These are phyloP conservation scores for Triplophysa rosa DNA, from an alignment of 2,113 vertebrate genomes.

Conservation along the genomic window DNA sequence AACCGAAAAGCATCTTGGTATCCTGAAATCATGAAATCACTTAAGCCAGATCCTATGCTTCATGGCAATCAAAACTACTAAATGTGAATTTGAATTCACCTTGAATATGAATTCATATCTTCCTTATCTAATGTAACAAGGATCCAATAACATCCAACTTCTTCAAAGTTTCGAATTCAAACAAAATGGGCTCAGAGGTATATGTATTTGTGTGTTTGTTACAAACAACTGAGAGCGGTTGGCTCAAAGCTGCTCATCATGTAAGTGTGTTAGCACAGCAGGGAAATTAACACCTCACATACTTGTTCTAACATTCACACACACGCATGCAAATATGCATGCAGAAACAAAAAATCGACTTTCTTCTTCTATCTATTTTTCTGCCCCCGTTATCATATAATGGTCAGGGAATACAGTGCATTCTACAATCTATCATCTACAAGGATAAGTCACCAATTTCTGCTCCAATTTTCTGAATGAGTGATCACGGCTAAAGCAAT, in stretches of 20 bases:
- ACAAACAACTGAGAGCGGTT: constrained; percentile 30
- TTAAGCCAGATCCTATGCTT: too few relatives aligned
- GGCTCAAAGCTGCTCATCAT: constrained; percentile 42
- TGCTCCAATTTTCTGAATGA: too few relatives aligned
- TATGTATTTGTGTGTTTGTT: constrained; percentile 26
- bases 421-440: constrained; percentile 5
- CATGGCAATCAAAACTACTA: too few relatives aligned
- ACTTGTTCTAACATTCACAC: neutral
- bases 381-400: neutral
- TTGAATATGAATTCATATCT: too few relatives aligned
- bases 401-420: constrained; percentile 8
- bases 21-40: too few relatives aligned
- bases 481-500: constrained; percentile 10
- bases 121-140: neutral
- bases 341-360: neutral
- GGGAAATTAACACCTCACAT: constrained; percentile 35
- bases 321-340: neutral
- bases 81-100: too few relatives aligned
- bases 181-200: constrained; percentile 29
- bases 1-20: too few relatives aligned
- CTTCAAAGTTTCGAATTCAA: neutral
- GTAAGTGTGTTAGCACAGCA: constrained; percentile 42
- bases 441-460: neutral
- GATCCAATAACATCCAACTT: constrained; percentile 12
- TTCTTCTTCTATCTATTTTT: neutral